phyloP scores from a whole-genome alignment of 2,113 vertebrate genomes.

The Colius striatus region DNA sequence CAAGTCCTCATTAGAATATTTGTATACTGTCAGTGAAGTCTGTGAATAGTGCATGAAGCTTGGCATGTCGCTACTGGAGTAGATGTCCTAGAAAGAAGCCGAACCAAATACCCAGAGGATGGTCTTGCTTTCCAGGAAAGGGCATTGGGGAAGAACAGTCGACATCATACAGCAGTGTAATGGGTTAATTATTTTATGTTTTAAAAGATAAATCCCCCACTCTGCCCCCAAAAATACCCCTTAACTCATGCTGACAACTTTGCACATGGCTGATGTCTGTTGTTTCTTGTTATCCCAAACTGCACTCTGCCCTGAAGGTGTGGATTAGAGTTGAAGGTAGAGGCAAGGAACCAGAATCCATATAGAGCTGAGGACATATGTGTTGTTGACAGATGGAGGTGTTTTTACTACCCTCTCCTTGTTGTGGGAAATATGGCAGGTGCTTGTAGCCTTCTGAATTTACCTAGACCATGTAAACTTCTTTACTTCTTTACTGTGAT shows the following conservation, averaged over 20 bases:
- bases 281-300: not conserved
- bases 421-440: not conserved
- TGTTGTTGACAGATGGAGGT: not conserved
- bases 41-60: not conserved
- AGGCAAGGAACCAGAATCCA: not conserved
- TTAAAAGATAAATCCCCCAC: not conserved
- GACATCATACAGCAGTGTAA: not conserved
- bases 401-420: not conserved
- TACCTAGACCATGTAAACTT: not conserved
- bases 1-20: not conserved
- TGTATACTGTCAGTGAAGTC: not conserved
- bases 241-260: not conserved
- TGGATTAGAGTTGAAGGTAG: not conserved
- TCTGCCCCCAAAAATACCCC: fast-evolving
- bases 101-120: not conserved
- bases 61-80: not conserved
- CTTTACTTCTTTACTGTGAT: not conserved
- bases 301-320: not conserved
- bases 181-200: not conserved
- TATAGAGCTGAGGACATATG: not conserved
- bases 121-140: not conserved
- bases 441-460: not conserved
- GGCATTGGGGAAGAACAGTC: not conserved
- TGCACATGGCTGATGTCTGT: not conserved
- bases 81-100: not conserved